Conservation (phyloP, 2,113 vertebrate species). For the Gymnocephalus cernua region DNA sequence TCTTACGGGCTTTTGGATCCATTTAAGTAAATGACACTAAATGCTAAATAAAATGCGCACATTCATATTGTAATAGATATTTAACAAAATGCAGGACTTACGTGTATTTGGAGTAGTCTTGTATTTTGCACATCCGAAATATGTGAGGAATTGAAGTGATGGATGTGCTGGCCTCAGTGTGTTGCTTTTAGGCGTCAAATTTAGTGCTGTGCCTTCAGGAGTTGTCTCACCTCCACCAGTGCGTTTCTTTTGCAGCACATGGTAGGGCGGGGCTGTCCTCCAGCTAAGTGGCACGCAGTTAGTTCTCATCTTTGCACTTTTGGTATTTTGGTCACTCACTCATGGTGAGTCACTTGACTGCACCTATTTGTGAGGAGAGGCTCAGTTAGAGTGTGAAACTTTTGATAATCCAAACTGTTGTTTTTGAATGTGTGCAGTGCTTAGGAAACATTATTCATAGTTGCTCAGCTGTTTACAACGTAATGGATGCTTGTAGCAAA, state of each 20-base stretch:
- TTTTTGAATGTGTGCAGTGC: neutral
- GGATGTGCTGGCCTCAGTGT: neutral
- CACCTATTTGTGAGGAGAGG: conserved; percentile 32
- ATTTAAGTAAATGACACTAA: neutral
- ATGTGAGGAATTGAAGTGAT: neutral
- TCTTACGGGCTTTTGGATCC: conserved; percentile 3
- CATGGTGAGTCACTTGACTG: conserved; percentile 44
- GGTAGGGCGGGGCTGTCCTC: neutral
- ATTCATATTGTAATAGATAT: neutral
- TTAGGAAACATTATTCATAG: neutral
- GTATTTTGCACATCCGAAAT: neutral
- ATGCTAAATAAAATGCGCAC: no score
- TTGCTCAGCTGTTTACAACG: neutral
- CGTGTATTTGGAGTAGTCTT: neutral
- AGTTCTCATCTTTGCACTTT: conserved; percentile 44
- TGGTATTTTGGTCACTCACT: conserved; percentile 44
- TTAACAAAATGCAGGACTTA: neutral
- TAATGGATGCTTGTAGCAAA: neutral
- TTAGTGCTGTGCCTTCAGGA: conserved; percentile 21
- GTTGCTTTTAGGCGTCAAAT: conserved; percentile 25
- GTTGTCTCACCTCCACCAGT: conserved; percentile 28
- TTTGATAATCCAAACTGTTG: neutral
- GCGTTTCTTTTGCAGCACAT: conserved; percentile 9
- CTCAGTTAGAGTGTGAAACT: conserved; percentile 26
- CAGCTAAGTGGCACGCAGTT: conserved; percentile 29